Conservation (phyloP, 2,888 invertebrate genomes). For the Leptura quadrifasciata region DNA sequence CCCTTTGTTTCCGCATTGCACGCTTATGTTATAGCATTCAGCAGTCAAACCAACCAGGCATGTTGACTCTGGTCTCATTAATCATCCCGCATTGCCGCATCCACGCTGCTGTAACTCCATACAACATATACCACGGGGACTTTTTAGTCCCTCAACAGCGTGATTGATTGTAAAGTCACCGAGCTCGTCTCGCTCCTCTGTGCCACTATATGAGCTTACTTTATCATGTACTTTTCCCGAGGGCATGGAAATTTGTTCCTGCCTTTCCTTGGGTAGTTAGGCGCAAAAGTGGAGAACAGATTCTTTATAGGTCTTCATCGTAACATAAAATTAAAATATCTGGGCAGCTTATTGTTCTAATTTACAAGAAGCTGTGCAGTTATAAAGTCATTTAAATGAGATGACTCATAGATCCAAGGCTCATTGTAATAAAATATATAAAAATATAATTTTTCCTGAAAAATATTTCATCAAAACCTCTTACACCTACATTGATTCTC, state of each 20-base stretch:
- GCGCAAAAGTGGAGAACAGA: slow-evolving; percentile 32
- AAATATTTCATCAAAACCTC: no score
- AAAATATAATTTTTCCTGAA: no score
- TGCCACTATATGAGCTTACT: slow-evolving; percentile 52
- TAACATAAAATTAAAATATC: slow-evolving; percentile 4
- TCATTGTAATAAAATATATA: no score
- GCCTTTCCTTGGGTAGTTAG: slow-evolving; percentile 42
- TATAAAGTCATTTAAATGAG: no score
- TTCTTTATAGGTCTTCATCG: slow-evolving; percentile 23
- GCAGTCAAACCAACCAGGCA: slow-evolving; percentile 46
- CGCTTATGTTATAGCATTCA: slow-evolving; percentile 24
- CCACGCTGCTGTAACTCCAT: slow-evolving; percentile 50
- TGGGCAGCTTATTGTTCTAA: no score
- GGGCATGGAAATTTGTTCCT: slow-evolving; percentile 52
- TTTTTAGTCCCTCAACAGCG: slow-evolving; percentile 56
- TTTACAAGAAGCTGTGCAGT: no score
- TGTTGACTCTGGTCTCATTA: slow-evolving; percentile 61
- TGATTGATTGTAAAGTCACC: slow-evolving; percentile 59
- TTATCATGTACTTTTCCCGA: slow-evolving; percentile 49
- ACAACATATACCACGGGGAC: slow-evolving; percentile 55
- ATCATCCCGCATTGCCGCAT: slow-evolving; percentile 62
- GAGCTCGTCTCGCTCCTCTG: slow-evolving; percentile 50
- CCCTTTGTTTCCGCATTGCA: neutral
- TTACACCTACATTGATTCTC: no score
- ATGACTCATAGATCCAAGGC: no score